Conservation (phyloP, 1,140 invertebrate genomes). For the Ceratina japonica region DNA sequence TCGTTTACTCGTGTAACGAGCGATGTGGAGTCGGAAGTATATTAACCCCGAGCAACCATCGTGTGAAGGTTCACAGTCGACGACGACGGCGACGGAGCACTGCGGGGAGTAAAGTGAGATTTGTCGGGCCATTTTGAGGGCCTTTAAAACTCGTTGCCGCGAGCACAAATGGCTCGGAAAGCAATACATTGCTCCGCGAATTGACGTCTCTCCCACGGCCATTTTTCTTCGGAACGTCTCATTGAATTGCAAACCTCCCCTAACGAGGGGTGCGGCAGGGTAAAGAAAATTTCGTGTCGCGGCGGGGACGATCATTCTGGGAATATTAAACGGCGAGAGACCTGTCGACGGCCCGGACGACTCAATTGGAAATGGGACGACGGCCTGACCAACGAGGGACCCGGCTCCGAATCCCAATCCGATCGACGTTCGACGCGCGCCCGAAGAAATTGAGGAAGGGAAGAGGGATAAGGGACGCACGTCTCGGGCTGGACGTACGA, state of each 20-base stretch:
- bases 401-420: constrained; percentile 11
- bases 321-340: constrained; percentile 2
- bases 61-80: constrained; percentile 23
- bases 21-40: neutral
- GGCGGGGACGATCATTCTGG: neutral
- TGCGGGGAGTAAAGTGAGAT: constrained; percentile 44
- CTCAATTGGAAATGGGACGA: constrained; percentile 1
- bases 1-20: constrained; percentile 15
- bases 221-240: neutral
- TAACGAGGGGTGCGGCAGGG: no score
- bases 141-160: neutral
- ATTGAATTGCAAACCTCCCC: neutral
- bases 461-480: constrained; percentile 1
- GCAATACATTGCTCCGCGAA: constrained; percentile 16
- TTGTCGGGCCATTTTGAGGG: constrained; percentile 36
- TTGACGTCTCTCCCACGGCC: neutral
- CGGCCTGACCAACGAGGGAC: constrained; percentile 1
- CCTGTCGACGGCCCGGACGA: neutral
- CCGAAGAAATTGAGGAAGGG: constrained; percentile 6
- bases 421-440: neutral
- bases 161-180: constrained; percentile 20
- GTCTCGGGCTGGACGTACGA: constrained; percentile 7
- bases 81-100: neutral
- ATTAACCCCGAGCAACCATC: constrained; percentile 31
- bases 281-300: neutral